A percentile compares a stretch with the other conserved stretches of the same genome.
These are phyloP conservation scores for Torymus texanus DNA, from an alignment of 2,888 invertebrate genomes.

Conservation along the genomic window DNA sequence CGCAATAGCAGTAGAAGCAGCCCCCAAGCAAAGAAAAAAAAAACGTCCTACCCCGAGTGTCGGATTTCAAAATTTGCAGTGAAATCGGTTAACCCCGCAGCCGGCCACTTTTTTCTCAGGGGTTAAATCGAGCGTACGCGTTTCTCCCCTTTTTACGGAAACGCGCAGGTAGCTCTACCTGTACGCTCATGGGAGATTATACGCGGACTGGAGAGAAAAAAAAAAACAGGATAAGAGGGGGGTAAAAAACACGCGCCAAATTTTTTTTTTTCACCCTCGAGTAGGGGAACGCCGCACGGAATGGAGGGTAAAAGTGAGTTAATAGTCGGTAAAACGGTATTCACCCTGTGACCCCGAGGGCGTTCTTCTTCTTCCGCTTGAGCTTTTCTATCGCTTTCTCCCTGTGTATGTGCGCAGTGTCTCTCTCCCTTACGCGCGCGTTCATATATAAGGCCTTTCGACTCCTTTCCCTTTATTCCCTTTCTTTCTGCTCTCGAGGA, in stretches of 20 bases:
- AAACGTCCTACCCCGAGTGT: constrained; percentile 52
- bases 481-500: constrained; percentile 58
- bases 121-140: constrained; percentile 74
- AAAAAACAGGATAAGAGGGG: constrained; percentile 27
- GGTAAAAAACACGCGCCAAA: constrained; percentile 50
- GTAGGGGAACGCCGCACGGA: constrained; percentile 39
- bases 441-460: constrained; percentile 26
- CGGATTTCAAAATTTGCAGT: constrained; percentile 69
- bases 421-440: constrained; percentile 48
- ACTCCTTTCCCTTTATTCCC: constrained; percentile 57
- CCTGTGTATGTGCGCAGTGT: constrained; percentile 33
- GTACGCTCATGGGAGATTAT: constrained; percentile 58
- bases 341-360: constrained; percentile 70
- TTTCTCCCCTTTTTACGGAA: constrained; percentile 55
- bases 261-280: constrained; percentile 29
- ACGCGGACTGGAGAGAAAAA: constrained; percentile 44
- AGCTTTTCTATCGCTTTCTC: constrained; percentile 45
- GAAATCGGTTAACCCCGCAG: constrained; percentile 73
- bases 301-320: constrained; percentile 72
- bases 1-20: constrained; percentile 55
- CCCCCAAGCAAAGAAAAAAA: constrained; percentile 20
- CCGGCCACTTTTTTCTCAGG: constrained; percentile 70
- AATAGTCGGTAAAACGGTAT: constrained; percentile 76
- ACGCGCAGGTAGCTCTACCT: constrained; percentile 60
- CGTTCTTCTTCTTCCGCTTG: constrained; percentile 57